phyloP scores from a whole-genome alignment of 2,113 vertebrate species.

The Cyphomyrus plagiostoma region DNA sequence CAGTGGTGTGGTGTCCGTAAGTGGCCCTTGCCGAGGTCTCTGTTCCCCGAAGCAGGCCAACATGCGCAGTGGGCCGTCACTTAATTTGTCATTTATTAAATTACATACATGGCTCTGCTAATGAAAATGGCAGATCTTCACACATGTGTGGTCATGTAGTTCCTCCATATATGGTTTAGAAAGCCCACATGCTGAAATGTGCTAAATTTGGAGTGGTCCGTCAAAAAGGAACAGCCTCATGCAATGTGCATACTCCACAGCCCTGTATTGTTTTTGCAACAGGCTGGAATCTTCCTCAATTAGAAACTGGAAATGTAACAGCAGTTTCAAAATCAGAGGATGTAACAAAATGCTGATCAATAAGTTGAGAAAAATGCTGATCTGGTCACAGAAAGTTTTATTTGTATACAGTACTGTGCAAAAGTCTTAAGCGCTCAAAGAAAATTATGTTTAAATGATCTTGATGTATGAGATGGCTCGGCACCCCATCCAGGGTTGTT shows the following conservation, averaged over 20 bases:
- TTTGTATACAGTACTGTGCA: background rate
- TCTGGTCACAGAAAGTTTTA: background rate
- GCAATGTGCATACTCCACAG: background rate
- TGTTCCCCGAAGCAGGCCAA: background rate
- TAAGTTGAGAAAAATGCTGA: background rate
- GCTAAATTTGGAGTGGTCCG: background rate
- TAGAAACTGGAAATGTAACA: background rate
- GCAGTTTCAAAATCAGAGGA: background rate
- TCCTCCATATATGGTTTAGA: background rate
- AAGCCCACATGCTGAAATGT: background rate
- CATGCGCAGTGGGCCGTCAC: background rate
- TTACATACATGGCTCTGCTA: background rate
- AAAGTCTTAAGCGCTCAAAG: background rate
- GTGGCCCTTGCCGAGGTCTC: constrained; percentile 45
- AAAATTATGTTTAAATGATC: background rate
- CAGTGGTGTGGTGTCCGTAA: constrained; percentile 89
- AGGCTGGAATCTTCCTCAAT: background rate
- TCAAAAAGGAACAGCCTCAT: background rate
- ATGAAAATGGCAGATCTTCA: background rate
- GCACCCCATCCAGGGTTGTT: background rate
- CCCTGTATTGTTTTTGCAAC: background rate
- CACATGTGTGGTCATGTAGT: background rate
- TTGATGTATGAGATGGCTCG: background rate
- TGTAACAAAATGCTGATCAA: background rate
- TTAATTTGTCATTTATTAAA: background rate